Evolutionary conservation across 2,113 vertebrate genomes (phyloP).

Genomic region (Colius striatus): DNA sequence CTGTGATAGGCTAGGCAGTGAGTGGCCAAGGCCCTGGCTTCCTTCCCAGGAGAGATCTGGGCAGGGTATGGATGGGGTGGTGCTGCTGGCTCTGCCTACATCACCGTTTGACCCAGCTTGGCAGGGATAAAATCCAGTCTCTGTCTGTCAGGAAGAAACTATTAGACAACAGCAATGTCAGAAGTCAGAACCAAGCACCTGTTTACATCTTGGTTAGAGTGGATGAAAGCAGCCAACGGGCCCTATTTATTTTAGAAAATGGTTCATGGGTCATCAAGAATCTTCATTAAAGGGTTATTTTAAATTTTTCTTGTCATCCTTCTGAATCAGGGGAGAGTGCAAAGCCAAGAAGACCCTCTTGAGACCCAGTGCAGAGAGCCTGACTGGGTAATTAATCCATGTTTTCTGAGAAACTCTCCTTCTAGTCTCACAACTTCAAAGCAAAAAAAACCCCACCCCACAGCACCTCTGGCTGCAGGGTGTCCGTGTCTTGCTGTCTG

Average conservation of each 20-base stretch:
- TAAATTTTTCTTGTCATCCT: background rate
- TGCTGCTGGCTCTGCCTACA: background rate
- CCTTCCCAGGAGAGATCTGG: fast-evolving
- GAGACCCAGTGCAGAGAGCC: background rate
- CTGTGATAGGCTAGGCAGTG: fast-evolving
- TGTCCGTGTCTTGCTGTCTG: slow-evolving; percentile 31
- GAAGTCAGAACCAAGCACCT: background rate
- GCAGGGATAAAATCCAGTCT: background rate
- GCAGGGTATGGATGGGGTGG: background rate
- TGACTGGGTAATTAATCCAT: slow-evolving; percentile 30
- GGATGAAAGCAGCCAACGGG: background rate
- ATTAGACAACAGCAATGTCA: background rate
- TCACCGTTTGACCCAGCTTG: background rate
- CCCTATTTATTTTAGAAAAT: slow-evolving; percentile 21
- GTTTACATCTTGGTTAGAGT: slow-evolving; percentile 11
- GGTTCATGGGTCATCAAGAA: background rate
- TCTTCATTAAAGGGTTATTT: slow-evolving; percentile 27
- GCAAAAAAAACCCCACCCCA: background rate
- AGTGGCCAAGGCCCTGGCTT: fast-evolving
- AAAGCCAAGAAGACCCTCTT: background rate
- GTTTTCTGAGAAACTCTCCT: slow-evolving; percentile 30
- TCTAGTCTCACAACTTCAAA: slow-evolving; percentile 58
- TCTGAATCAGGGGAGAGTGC: background rate
- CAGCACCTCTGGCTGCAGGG: slow-evolving; percentile 40
- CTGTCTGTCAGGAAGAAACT: background rate